Conservation (phyloP, 2,888 invertebrate genomes). For the Macaria liturata region DNA sequence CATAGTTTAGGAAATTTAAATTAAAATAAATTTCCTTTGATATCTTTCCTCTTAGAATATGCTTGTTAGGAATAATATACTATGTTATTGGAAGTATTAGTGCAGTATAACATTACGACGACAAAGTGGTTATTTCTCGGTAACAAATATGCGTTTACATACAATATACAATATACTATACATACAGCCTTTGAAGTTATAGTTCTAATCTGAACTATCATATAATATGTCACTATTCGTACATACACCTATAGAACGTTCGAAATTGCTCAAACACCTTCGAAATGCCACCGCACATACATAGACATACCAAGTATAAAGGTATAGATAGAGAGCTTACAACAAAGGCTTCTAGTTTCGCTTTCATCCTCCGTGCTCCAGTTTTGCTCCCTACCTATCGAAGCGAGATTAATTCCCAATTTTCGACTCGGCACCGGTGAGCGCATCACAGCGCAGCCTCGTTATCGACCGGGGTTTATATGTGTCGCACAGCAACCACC, state of each 20-base stretch:
- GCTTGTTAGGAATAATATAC: too few species aligned
- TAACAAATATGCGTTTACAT: too few species aligned
- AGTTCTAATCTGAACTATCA: too few species aligned
- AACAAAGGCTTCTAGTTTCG: conserved; percentile 23
- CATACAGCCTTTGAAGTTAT: too few species aligned
- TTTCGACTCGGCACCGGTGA: conserved; percentile 34
- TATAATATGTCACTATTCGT: too few species aligned
- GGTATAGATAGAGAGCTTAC: not conserved
- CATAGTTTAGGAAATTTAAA: too few species aligned
- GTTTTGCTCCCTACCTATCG: conserved; percentile 23
- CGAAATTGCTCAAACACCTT: conserved; percentile 5
- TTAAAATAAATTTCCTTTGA: too few species aligned
- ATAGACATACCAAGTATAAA: not conserved
- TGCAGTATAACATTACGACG: too few species aligned
- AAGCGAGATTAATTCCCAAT: conserved; percentile 39
- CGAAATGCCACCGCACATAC: conserved; percentile 1
- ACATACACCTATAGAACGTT: not conserved
- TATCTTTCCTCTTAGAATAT: too few species aligned
- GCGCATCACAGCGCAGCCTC: conserved; percentile 65
- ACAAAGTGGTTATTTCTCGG: too few species aligned
- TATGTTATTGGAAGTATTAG: too few species aligned
- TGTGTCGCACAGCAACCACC: conserved; percentile 68
- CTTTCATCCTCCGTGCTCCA: conserved; percentile 27
- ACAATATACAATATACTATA: too few species aligned
- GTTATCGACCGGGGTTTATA: conserved; percentile 77